Base-by-base conservation (phyloP, 2,113 vertebrate genomes). In the Blennius ocellaris region DNA sequence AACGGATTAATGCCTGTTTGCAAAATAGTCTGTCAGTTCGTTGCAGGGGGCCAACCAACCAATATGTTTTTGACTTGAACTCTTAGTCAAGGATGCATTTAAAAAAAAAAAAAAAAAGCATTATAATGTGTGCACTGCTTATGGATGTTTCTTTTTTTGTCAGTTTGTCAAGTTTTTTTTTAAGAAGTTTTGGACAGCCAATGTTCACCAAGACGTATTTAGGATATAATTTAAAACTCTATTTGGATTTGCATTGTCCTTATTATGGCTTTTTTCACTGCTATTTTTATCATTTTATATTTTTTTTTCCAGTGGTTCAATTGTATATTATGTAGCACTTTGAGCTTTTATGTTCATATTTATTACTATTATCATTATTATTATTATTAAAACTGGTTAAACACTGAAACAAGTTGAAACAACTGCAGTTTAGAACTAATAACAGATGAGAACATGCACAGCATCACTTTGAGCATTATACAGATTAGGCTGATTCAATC, bases 401-500 rank as follows among this genome's bases (percentile, higher is more conserved):
- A 48, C 16, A 30, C 6, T 59, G 16, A 12, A 36, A 41, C 14
- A 38, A 40, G 59, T 44, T 39, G 7, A 68, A n/a, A 11, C 11
- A 45, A n/a, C 11, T 52, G 9, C 54, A n/a, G 53, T 54, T 55
- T 14, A 38, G 37, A 17, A 40, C 45, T 54, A 14, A 56, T 37
- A 44, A 48, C 36, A 54, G 51, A 58, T 11, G 38, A 7, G 49
- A 38, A 47, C 17, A 65, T 56, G 37, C 44, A 36, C 6, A 57
- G 36, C 60, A 40, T 64, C 51, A 65, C 59, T 49, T 41, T 2
- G 43, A 75, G 14, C 50, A 21, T 65, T 84, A 72, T 59, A 74
- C 55, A 54, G 69, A 69, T 53, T 39, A 77, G 78, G 57, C 53
- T 77, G 71, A 84, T 89, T 85, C 52, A 76, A 87, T 90, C 69